These are phyloP conservation scores for Protaetia brevitarsis DNA, from an alignment of 1,140 invertebrate species.

Conservation along the genomic window DNA sequence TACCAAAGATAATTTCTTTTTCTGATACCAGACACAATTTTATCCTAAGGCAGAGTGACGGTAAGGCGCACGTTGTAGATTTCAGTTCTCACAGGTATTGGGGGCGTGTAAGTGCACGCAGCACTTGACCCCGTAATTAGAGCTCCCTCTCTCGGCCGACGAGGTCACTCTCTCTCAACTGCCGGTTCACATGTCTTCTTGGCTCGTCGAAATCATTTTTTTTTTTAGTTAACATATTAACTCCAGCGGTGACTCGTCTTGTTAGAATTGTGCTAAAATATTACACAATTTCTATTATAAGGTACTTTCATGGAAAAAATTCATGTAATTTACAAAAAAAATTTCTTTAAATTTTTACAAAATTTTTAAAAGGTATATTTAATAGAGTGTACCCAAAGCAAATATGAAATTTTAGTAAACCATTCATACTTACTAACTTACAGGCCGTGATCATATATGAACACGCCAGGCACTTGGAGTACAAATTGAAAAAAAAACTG, in stretches of 20 bases:
- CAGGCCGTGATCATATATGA: no score
- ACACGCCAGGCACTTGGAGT: no score
- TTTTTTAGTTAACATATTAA: neutral
- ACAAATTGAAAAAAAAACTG: no score
- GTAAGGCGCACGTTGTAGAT: slow-evolving; percentile 18
- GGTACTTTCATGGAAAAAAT: no score
- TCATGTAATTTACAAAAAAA: no score
- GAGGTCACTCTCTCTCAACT: neutral
- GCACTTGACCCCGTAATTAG: slow-evolving; percentile 25
- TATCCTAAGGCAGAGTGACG: slow-evolving; percentile 14
- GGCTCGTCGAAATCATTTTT: neutral
- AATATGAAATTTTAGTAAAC: no score
- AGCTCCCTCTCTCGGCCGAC: slow-evolving; percentile 7
- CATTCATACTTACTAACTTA: no score
- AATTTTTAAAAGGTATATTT: no score
- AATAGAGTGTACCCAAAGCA: no score
- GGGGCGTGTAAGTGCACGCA: slow-evolving; percentile 21
- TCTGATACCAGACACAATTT: slow-evolving; percentile 8
- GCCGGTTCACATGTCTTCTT: neutral
- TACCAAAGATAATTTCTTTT: slow-evolving; percentile 12
- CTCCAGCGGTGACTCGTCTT: neutral
- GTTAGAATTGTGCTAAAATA: neutral
- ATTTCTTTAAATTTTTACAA: no score
- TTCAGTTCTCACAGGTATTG: slow-evolving; percentile 20
- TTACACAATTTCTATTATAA: no score